Evolutionary conservation across 1,140 invertebrate species (phyloP).

Genomic region (Drosophila nannoptera): DNA sequence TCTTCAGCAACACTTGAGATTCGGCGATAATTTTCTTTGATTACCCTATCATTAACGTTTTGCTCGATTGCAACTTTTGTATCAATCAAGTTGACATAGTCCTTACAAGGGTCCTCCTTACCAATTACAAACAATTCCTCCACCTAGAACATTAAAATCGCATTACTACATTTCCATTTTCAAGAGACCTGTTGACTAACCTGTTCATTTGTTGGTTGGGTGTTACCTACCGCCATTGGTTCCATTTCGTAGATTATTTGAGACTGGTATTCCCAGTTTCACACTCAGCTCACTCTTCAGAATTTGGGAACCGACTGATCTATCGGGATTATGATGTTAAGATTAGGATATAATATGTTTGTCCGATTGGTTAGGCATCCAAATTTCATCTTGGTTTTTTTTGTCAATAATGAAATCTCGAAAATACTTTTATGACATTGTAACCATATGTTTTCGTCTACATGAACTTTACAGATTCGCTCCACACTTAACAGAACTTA

Average conservation of each 20-base stretch:
- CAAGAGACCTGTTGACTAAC: neutral
- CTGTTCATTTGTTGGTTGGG: constrained; percentile 6
- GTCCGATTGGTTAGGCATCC: no score
- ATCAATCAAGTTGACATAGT: constrained; percentile 52
- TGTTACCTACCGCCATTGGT: no score
- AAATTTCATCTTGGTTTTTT: no score
- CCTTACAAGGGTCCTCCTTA: constrained; percentile 26
- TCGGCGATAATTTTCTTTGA: constrained; percentile 50
- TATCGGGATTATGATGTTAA: no score
- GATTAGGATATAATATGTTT: no score
- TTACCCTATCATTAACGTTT: constrained; percentile 55
- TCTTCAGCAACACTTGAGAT: constrained; percentile 50
- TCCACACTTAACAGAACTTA: constrained; percentile 12
- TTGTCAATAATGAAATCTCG: no score
- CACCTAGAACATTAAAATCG: neutral
- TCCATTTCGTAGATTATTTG: constrained; percentile 31
- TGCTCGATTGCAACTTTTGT: constrained; percentile 47
- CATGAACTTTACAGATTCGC: constrained; percentile 1
- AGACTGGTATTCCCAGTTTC: no score
- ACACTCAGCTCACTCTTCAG: no score
- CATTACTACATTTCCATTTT: no score
- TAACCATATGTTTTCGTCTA: no score
- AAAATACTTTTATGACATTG: no score
- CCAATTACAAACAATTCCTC: neutral
- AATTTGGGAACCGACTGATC: no score